phyloP scores from a whole-genome alignment of 2,113 vertebrate genomes.

The Hippocampus guttulatus region DNA sequence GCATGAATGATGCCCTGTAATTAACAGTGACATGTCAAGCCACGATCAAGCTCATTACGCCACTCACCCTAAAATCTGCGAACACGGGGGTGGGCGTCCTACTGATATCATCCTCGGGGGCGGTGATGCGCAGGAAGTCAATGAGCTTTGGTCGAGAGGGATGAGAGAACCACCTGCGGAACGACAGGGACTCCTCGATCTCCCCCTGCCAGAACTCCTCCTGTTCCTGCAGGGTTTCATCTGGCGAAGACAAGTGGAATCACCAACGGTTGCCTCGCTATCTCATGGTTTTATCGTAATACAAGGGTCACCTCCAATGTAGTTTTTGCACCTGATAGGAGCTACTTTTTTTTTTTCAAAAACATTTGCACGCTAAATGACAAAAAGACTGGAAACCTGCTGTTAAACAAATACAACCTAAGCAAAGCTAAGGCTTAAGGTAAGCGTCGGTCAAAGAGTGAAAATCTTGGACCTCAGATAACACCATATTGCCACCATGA shows the following conservation, averaged over 20 bases:
- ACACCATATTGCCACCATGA: constrained; percentile 25
- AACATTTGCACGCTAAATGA: background rate
- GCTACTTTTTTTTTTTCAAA: background rate
- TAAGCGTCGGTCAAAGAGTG: background rate
- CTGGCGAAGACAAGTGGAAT: constrained; percentile 23
- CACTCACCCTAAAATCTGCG: constrained; percentile 40
- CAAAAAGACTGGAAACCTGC: background rate
- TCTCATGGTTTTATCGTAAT: no score
- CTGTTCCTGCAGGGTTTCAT: constrained; percentile 51
- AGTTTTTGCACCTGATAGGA: no score
- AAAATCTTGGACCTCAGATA: background rate
- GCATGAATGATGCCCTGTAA: background rate
- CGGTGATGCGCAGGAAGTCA: constrained; percentile 59
- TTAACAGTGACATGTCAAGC: background rate
- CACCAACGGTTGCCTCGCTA: background rate
- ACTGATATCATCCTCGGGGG: constrained; percentile 50
- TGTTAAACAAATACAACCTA: background rate
- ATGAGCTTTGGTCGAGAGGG: constrained; percentile 49
- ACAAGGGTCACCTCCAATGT: no score
- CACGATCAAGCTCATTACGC: background rate
- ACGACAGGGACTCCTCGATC: constrained; percentile 53
- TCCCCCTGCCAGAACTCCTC: constrained; percentile 62
- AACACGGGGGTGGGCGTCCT: constrained; percentile 33
- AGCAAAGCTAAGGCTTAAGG: background rate
- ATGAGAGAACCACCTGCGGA: constrained; percentile 40